Evolutionary conservation across 2,113 vertebrate genomes (phyloP).

Genomic region (Saccopteryx bilineata): DNA sequence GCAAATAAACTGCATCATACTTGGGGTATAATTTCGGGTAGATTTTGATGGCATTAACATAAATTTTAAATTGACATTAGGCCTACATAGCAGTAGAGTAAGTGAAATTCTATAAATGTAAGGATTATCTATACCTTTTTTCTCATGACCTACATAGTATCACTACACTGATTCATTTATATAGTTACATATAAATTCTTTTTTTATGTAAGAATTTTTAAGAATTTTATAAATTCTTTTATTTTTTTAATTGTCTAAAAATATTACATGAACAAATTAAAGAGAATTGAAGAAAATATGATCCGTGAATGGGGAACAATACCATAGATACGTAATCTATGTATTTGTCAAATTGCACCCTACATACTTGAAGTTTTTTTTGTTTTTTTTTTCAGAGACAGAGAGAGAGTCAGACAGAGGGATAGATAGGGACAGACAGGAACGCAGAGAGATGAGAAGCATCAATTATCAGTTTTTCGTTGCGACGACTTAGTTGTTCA

Average conservation of each 20-base stretch:
- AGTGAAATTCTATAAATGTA: not conserved
- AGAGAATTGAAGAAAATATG: constrained; percentile 15
- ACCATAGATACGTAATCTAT: not conserved
- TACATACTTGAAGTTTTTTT: not conserved
- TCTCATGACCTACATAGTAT: not conserved
- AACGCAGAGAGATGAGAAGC: too few relatives aligned
- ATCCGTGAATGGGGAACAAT: not conserved
- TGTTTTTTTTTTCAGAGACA: too few relatives aligned
- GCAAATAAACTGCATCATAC: not conserved
- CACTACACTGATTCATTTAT: constrained; percentile 4
- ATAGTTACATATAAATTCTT: not conserved
- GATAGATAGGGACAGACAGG: too few relatives aligned
- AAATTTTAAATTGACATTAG: not conserved
- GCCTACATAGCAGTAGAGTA: not conserved
- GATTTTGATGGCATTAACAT: not conserved
- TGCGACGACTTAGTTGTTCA: too few relatives aligned
- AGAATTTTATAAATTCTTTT: not conserved
- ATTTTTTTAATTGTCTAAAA: not conserved
- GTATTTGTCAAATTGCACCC: not conserved
- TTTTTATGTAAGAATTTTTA: too few relatives aligned
- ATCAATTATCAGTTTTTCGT: too few relatives aligned
- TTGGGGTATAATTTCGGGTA: not conserved
- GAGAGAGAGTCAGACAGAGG: too few relatives aligned
- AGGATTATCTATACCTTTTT: not conserved
- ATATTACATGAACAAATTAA: constrained; percentile 23